Conservation (phyloP, 2,113 vertebrate genomes). For the Malurus melanocephalus region DNA sequence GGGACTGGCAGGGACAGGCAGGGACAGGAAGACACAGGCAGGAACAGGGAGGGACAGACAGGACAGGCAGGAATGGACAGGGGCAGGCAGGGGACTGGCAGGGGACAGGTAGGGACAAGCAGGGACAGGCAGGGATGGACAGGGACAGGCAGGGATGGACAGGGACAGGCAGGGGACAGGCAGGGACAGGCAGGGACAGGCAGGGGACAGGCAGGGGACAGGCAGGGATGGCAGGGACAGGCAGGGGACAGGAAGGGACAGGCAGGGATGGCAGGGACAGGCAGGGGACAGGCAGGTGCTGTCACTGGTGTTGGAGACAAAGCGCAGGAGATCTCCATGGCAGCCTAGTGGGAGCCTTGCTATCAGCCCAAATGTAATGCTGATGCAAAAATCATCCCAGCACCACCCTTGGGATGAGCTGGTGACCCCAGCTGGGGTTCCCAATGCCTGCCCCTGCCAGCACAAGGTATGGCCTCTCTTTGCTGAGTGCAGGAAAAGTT, state of each 20-base stretch:
- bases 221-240: neutral
- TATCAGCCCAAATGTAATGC: neutral
- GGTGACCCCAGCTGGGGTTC: neutral
- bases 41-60: too few relatives aligned
- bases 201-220: neutral
- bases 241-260: neutral
- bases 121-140: neutral
- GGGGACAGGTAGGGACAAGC: neutral
- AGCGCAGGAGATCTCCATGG: neutral
- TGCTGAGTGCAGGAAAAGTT: neutral
- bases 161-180: neutral
- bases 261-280: too few relatives aligned
- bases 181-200: neutral
- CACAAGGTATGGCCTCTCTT: accelerated
- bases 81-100: too few relatives aligned
- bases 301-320: neutral
- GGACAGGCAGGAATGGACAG: too few relatives aligned
- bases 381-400: neutral
- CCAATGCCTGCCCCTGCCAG: neutral
- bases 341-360: neutral
- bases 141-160: neutral
- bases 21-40: too few relatives aligned
- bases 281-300: neutral
- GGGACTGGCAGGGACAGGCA: neutral
- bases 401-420: neutral